Evolutionary conservation across 92 coral and sea anemone species (phyloP).

Genomic region (Micromussa lordhowensis): DNA sequence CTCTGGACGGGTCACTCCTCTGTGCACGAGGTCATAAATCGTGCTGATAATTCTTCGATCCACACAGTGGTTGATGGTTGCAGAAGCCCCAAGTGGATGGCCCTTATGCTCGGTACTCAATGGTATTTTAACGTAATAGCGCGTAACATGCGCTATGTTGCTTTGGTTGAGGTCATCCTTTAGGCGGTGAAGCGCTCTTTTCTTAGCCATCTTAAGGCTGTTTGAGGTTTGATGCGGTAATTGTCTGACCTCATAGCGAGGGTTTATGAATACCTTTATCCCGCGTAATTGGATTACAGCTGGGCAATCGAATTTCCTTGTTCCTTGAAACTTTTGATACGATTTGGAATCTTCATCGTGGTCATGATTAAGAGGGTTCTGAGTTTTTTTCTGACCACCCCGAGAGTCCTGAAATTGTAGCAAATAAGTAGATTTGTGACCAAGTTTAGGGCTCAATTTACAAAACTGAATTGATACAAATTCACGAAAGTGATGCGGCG

Average conservation of each 20-base stretch:
- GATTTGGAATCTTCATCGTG: background rate
- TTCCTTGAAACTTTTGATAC: background rate
- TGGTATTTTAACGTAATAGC: background rate
- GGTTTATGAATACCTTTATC: background rate
- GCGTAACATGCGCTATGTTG: background rate
- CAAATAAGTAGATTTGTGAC: background rate
- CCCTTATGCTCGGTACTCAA: background rate
- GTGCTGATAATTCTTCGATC: too few relatives aligned
- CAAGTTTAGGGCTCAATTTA: too few relatives aligned
- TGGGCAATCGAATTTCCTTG: background rate
- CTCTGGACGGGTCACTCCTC: conserved; percentile 41
- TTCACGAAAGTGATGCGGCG: too few relatives aligned
- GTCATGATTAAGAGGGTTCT: background rate
- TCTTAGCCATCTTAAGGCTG: too few relatives aligned
- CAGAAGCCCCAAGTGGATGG: too few relatives aligned
- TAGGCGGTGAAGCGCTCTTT: too few relatives aligned
- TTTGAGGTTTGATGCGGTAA: background rate
- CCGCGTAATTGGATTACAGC: background rate
- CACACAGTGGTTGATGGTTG: too few relatives aligned
- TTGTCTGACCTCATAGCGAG: background rate
- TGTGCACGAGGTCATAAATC: background rate
- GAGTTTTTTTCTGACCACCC: too few relatives aligned
- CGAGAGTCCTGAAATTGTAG: background rate
- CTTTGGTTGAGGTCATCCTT: too few relatives aligned
- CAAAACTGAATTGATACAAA: too few relatives aligned